Evolutionary conservation across 2,797 vertebrate species (phyloP), one percentile per base, ranked within the genome.

Genomic region (Xiphophorus birchmanni): DNA sequence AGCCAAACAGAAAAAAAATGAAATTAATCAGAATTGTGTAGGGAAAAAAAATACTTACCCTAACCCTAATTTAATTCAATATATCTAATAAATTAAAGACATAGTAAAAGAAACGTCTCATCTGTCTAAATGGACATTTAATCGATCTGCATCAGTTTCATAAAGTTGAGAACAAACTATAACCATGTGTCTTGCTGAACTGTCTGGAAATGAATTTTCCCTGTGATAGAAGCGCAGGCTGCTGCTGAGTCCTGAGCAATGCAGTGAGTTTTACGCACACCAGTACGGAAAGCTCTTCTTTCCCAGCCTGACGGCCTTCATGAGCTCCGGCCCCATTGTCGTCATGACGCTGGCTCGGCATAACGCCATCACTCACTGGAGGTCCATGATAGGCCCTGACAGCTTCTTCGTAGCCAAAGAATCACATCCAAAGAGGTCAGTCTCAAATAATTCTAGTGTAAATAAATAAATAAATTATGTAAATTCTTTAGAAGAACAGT

Each of bases 181-280:
- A 7, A 44, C 9, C 21, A 10, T 77, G 37, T 74, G 73, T 54
- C 21, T 73, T 32, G 76, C 42, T 78, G 3, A 79, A 42, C 1
- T 82, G 35, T 79, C 11, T 12, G 2, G 37, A 52, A 52, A 67
- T 69, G 52, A 4, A 45, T 67, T 0, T 71, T 76, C 5, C 29
- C 52, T 82, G 29, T 21, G 12, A 17, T 32, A 99, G 98, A 98
- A 95, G 93, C 94, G 96, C 86, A 97, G 88, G 82, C 91, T 99
- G 54, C 97, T 95, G 26, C 91, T 99, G 17, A 99, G 97, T 90
- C 97, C 97, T 74, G 98, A 99, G 87, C 96, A 99, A 77, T 98
- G 98, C 88, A 97, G 97, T 88, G 98, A 99, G 89, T 98, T 99
- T 86, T 99, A 99, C 21, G 95, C 96, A 44, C 96, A 99, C 50